phyloP scores from a whole-genome alignment of 2,113 vertebrate species.

The Apus apus region DNA sequence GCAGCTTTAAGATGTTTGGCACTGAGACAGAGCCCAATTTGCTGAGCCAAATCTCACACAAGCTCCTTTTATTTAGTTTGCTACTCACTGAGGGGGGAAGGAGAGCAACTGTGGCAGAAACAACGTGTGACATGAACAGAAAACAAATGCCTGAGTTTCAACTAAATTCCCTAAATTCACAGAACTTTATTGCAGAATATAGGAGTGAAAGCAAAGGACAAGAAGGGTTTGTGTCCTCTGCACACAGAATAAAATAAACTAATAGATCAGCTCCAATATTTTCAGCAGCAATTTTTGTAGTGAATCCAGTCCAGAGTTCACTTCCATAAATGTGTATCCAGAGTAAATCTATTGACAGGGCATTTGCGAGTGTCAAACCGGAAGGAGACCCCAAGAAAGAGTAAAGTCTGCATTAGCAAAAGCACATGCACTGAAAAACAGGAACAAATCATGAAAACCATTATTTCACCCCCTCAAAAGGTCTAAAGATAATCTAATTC shows the following conservation, averaged over 20 bases:
- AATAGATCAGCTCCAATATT: not conserved
- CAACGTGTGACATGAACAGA: slow-evolving; percentile 59
- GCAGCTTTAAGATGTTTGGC: slow-evolving; percentile 56
- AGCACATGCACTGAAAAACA: not conserved
- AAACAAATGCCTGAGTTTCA: slow-evolving; percentile 35
- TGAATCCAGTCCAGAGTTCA: not conserved
- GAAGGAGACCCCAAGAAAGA: not conserved
- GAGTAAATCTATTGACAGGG: not conserved
- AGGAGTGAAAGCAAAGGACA: not conserved
- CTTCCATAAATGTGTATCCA: not conserved
- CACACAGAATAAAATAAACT: not conserved
- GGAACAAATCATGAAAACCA: not conserved
- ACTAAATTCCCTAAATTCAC: not conserved
- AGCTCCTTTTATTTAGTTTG: slow-evolving; percentile 38
- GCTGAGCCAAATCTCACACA: slow-evolving; percentile 51
- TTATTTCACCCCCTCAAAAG: not conserved
- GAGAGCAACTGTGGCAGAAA: slow-evolving; percentile 49
- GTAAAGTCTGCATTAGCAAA: not conserved
- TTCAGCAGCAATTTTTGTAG: not conserved
- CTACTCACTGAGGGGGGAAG: slow-evolving; percentile 5
- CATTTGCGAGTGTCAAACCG: not conserved
- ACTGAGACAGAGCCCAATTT: not conserved
- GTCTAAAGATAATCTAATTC: no score
- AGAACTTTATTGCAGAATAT: rapidly evolving
- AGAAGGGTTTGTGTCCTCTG: not conserved